Conservation (phyloP, 2,113 vertebrate genomes). For the Siniperca chuatsi region DNA sequence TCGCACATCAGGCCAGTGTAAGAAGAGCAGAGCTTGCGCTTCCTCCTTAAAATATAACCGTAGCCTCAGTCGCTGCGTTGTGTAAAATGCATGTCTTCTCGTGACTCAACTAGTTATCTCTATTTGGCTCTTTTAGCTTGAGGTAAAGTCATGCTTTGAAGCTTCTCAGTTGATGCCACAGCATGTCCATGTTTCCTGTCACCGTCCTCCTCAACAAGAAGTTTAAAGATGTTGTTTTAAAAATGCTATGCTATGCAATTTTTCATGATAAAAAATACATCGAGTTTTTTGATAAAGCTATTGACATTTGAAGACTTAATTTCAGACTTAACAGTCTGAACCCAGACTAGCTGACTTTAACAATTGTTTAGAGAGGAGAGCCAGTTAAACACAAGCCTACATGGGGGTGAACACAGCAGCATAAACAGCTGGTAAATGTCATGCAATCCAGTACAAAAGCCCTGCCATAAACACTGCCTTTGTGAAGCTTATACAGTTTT, state of each 20-base stretch:
- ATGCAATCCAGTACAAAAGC: not conserved
- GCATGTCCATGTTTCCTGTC: not conserved
- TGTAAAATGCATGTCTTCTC: conserved; percentile 16
- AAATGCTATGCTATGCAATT: not conserved
- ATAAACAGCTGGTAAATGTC: conserved; percentile 17
- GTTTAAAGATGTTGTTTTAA: not conserved
- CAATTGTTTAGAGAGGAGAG: not conserved
- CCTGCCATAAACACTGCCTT: not conserved
- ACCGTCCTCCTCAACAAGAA: not conserved
- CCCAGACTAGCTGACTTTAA: not conserved
- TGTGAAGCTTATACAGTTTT: not conserved
- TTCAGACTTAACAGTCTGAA: conserved; percentile 2
- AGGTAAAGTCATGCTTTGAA: conserved; percentile 15
- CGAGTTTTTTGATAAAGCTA: not conserved
- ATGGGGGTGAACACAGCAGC: not conserved
- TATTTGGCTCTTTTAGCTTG: not conserved
- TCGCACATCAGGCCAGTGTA: conserved; percentile 9
- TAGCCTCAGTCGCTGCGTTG: conserved; percentile 12
- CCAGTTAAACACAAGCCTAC: not conserved
- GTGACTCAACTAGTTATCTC: not conserved
- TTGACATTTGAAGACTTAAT: not conserved
- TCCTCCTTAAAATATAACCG: not conserved
- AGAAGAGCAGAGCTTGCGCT: not conserved
- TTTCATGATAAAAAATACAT: not conserved
- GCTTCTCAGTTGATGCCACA: not conserved